A percentile compares a stretch with the other conserved stretches of the same genome.
phyloP scores from a whole-genome alignment of 2,113 vertebrate genomes.

The Onychorhynchus coronatus region DNA sequence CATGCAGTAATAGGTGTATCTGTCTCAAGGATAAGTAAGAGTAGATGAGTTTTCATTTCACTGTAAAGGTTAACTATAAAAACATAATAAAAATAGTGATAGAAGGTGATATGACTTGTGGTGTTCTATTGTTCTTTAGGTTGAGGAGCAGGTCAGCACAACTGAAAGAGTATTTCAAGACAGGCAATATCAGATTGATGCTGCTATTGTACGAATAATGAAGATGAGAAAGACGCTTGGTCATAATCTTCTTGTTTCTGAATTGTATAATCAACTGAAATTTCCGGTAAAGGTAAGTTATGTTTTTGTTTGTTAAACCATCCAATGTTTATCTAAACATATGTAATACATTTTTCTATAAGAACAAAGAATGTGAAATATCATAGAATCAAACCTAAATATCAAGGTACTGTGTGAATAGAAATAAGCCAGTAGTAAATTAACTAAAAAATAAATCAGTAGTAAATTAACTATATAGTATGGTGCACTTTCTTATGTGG shows the following conservation, averaged over 20 bases:
- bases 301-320: background rate
- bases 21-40: background rate
- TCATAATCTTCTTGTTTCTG: constrained; percentile 90
- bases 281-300: constrained; percentile 91
- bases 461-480: background rate
- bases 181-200: constrained; percentile 92
- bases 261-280: constrained; percentile 92
- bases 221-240: constrained; percentile 95
- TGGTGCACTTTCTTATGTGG: background rate
- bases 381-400: background rate
- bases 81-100: background rate
- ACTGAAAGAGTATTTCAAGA: constrained; percentile 94
- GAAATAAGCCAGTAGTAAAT: background rate
- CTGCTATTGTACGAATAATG: constrained; percentile 92
- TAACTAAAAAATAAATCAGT: background rate
- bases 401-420: background rate
- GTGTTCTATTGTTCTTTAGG: constrained; percentile 67
- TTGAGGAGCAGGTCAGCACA: constrained; percentile 92
- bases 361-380: background rate
- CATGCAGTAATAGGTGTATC: background rate
- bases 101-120: background rate
- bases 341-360: background rate
- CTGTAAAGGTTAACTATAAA: background rate
- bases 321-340: background rate
- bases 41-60: background rate